Percentiles rank a stretch among this genome's conserved stretches.
Evolutionary conservation across 2,888 invertebrate genomes (phyloP).

Genomic region (Prenolepis imparis): DNA sequence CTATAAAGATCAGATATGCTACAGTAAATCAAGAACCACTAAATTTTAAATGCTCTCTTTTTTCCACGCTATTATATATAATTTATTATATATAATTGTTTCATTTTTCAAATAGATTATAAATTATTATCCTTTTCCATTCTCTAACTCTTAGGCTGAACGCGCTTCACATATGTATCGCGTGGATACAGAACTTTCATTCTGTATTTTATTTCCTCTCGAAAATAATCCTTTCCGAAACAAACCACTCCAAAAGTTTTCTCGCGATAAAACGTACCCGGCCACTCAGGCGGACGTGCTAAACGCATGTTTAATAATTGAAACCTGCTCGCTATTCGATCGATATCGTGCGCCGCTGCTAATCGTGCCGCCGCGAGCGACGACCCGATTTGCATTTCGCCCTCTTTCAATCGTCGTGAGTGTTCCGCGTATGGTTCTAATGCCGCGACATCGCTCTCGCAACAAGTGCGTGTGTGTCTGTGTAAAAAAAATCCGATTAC

Average conservation of each 20-base stretch:
- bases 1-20: not conserved
- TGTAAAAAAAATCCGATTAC: conserved; percentile 51
- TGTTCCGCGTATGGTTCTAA: conserved; percentile 21
- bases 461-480: conserved; percentile 48
- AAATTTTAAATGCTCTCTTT: not conserved
- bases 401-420: not conserved
- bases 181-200: conserved; percentile 4
- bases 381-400: conserved; percentile 50
- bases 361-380: conserved; percentile 56
- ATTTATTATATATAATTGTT: not conserved
- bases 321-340: conserved; percentile 60
- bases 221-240: conserved; percentile 12
- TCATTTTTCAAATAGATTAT: not conserved
- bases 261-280: conserved; percentile 15
- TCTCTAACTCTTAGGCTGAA: not conserved
- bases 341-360: conserved; percentile 57
- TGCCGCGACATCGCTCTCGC: conserved; percentile 45
- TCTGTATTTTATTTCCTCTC: conserved; percentile 1
- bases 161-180: not conserved
- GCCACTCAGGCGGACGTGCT: conserved; percentile 30
- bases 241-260: conserved; percentile 18
- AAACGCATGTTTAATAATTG: conserved; percentile 60
- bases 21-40: not conserved
- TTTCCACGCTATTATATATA: not conserved
- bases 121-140: not conserved